Percentiles rank a stretch among this genome's conserved stretches.
Conservation (phyloP, 1,140 invertebrate genomes). For the Rhysida immarginata region DNA sequence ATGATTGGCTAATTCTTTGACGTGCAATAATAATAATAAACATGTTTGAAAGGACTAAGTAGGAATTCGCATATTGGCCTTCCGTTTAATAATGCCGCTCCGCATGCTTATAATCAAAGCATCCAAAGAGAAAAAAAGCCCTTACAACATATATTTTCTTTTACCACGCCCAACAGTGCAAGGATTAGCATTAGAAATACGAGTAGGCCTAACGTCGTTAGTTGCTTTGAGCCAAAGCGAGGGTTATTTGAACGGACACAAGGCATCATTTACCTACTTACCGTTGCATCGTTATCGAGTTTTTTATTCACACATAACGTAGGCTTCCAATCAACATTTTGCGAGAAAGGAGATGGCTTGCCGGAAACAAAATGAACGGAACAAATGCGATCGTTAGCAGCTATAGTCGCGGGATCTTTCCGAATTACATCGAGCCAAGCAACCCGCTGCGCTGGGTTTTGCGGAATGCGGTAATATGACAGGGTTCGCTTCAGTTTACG, state of each 20-base stretch:
- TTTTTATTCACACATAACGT: background rate
- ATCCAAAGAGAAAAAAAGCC: too few species aligned
- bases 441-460: background rate
- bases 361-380: slow-evolving; percentile 3
- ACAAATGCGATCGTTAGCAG: slow-evolving; percentile 3
- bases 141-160: background rate
- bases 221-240: background rate
- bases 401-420: slow-evolving; percentile 1
- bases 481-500: slow-evolving; percentile 4
- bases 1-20: too few species aligned
- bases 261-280: too few species aligned
- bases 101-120: too few species aligned
- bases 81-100: too few species aligned
- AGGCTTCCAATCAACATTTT: slow-evolving; percentile 4
- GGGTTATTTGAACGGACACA: background rate
- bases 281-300: background rate
- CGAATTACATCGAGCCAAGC: slow-evolving; percentile 1
- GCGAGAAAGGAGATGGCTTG: slow-evolving; percentile 2
- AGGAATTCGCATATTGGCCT: too few species aligned
- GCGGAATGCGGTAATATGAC: slow-evolving; percentile 3
- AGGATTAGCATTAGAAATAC: background rate
- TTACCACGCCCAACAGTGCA: background rate
- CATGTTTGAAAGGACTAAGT: too few species aligned
- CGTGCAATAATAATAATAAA: too few species aligned
- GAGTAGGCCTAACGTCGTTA: background rate